phyloP scores from a whole-genome alignment of 2,113 vertebrate species.

The Gambusia holbrooki region DNA sequence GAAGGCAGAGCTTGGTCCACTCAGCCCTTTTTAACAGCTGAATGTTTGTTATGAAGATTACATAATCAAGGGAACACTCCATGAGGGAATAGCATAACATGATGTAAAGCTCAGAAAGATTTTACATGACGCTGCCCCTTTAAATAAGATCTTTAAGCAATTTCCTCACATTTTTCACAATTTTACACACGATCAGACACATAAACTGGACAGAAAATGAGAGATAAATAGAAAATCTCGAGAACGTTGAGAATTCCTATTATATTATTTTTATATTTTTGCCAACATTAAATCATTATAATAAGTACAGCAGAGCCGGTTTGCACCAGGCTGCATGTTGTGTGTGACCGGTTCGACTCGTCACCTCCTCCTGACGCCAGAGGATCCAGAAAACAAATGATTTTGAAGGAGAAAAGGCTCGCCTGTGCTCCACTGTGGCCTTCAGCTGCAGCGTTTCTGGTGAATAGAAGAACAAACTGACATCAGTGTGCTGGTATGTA shows the following conservation, averaged over 20 bases:
- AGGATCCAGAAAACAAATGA: constrained; percentile 7
- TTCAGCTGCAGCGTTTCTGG: constrained; percentile 43
- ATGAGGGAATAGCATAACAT: too few relatives aligned
- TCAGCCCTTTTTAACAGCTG: too few relatives aligned
- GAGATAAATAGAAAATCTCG: not conserved
- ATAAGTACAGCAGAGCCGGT: not conserved
- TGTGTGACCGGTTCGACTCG: not conserved
- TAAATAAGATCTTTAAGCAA: not conserved
- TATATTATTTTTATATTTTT: not conserved
- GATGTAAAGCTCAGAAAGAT: too few relatives aligned
- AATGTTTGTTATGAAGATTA: too few relatives aligned
- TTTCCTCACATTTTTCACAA: not conserved
- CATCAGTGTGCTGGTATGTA: constrained; percentile 68
- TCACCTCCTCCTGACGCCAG: not conserved
- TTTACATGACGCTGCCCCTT: not conserved
- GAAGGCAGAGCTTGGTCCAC: too few relatives aligned
- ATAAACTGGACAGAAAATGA: not conserved
- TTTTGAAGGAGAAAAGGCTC: constrained; percentile 8
- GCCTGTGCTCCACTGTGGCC: constrained; percentile 22
- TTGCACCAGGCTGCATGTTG: not conserved
- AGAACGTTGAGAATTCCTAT: not conserved
- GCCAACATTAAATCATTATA: not conserved
- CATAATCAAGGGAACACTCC: too few relatives aligned
- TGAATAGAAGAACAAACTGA: constrained; percentile 69
- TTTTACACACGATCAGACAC: not conserved